These are phyloP conservation scores for Pseudochirops cupreus DNA, from an alignment of 2,797 vertebrate genomes.

Conservation along the genomic window DNA sequence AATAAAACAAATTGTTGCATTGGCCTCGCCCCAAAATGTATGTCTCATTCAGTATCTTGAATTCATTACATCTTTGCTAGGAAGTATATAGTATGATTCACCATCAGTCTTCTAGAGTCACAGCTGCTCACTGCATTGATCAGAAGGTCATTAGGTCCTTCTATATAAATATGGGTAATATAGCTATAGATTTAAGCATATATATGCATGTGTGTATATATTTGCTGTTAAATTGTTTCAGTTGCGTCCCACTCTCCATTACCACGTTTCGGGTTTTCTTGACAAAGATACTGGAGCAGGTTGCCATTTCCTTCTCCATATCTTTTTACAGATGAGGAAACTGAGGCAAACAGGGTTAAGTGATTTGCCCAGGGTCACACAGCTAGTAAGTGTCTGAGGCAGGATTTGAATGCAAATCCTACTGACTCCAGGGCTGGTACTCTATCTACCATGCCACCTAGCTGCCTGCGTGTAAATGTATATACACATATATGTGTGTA, in stretches of 20 bases:
- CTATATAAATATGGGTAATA: not conserved
- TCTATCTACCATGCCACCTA: not conserved
- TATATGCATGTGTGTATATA: no score
- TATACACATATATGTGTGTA: not conserved
- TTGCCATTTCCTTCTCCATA: not conserved
- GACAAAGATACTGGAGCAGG: not conserved
- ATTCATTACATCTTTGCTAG: not conserved
- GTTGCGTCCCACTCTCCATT: not conserved
- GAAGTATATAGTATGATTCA: not conserved
- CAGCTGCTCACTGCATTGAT: no score
- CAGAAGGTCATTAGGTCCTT: not conserved
- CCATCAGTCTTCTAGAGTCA: not conserved
- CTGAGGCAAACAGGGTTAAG: not conserved
- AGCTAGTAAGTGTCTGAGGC: not conserved
- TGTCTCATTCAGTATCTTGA: not conserved
- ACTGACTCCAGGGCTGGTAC: no score
- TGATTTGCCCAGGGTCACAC: not conserved
- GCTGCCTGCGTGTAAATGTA: not conserved
- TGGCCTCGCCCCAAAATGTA: not conserved
- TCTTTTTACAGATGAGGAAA: not conserved
- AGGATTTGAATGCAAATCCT: not conserved
- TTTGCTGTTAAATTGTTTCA: not conserved
- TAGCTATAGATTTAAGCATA: not conserved
- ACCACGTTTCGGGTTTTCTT: not conserved
- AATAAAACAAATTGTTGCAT: not conserved